These are phyloP conservation scores for Ataeniobius toweri DNA, from an alignment of 2,797 vertebrate genomes.

Conservation along the genomic window DNA sequence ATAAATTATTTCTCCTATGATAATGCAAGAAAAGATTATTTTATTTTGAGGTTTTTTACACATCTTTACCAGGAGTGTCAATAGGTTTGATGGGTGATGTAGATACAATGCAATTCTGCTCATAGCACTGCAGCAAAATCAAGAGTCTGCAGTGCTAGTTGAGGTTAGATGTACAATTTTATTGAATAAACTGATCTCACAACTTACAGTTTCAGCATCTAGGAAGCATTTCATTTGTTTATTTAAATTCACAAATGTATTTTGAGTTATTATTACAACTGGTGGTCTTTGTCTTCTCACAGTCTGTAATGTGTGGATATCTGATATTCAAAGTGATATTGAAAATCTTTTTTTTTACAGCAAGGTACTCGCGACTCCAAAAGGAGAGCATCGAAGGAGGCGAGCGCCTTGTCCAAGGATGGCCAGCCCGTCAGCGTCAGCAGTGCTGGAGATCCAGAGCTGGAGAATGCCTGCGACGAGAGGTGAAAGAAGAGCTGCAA, in stretches of 20 bases:
- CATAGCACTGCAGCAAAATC: not conserved
- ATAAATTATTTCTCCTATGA: not conserved
- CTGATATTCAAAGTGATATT: constrained; percentile 53
- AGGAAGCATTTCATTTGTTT: not conserved
- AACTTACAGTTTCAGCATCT: not conserved
- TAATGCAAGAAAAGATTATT: not conserved
- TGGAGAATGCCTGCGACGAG: constrained; percentile 48
- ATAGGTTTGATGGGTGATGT: not conserved
- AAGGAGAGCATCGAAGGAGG: constrained; percentile 70
- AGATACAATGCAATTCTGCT: not conserved
- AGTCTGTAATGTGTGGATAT: constrained; percentile 22
- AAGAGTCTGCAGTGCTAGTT: too few relatives aligned
- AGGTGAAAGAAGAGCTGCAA: constrained; percentile 59
- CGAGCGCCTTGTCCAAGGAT: constrained; percentile 60
- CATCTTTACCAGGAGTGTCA: not conserved
- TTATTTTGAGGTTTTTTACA: not conserved
- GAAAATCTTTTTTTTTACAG: constrained; percentile 56
- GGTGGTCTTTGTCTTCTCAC: constrained; percentile 6
- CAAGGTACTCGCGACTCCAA: constrained; percentile 74
- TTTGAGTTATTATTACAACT: not conserved
- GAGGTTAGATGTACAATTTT: not conserved
- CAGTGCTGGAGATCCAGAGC: constrained; percentile 47
- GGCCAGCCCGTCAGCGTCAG: constrained; percentile 40
- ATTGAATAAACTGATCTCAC: not conserved
- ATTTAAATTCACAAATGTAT: constrained; percentile 1